Base-by-base conservation (phyloP, 2,113 vertebrate species). In the Podiceps cristatus region DNA sequence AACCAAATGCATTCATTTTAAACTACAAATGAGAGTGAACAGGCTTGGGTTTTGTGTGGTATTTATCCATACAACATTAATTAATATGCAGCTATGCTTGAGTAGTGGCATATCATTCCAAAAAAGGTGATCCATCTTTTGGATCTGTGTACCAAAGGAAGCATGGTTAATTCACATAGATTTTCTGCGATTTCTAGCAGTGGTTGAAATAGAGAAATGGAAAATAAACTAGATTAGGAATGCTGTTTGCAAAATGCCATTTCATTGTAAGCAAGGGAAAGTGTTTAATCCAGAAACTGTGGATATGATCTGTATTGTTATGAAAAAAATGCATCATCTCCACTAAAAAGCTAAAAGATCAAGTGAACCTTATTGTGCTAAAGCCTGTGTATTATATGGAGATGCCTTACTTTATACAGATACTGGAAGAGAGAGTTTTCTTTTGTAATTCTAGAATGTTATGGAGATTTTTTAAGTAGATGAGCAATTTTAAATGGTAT, bases 391-490 rank as follows among this genome's bases (percentile, higher is more conserved):
- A 58, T 86, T 73, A 18, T 52, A 31, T 71, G 20, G n/a, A 86
- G 19, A 40, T 3, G 2, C 37, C 72, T 81, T 68, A 72, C 20
- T 87, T 91, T 47, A 49, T 78, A 42, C 31, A 68, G 18, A 28
- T 52, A 33, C n/a, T 50, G 53, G 11, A 85, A 75, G 35, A 90
- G n/a, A 45, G 44, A 63, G 42, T 74, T n/a, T 18, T 72, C 27
- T 75, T 44, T 45, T 73, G 27, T 88, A 90, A 31, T 91, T 93
- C 63, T 81, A 44, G 56, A 81, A 84, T 72, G 76, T 75, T 84
- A 86, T 0, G 44, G 72, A 89, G 91, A 93, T 95, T 80, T 93
- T 95, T 94, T 53, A 92, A 86, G 73, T 37, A 92, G 82, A 90
- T 93, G 79, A 88, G 42, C 63, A 80, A 86, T 94, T 97, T 88